Base-by-base conservation (phyloP, 2,113 vertebrate species). In the Psettodes erumei region DNA sequence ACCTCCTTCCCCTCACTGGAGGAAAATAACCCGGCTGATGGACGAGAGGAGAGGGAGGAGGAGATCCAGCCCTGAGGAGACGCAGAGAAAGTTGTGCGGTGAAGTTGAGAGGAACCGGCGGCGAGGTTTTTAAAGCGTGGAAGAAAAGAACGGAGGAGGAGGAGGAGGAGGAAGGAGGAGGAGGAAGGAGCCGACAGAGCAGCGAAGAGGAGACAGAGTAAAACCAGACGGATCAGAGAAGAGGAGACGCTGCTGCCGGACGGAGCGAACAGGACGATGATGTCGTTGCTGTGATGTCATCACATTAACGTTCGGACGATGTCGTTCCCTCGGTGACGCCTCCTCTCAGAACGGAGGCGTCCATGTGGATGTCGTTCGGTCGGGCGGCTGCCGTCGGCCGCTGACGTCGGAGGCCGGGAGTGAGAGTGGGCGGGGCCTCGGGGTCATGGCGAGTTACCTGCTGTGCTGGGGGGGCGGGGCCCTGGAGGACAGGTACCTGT, bases 391-490 rank as follows among this genome's bases (percentile, higher is more conserved):
- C 51, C 48, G 50, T 43, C 37, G 19, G 51, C 21, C 37, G 37
- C 70, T 35, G 53, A 73, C 76, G 8, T 55, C 74, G 27, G 72
- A 21, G 71, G 61, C 53, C 53, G 38, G 19, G 38, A 23, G 75
- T 79, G 62, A 79, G 28, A 66, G 88, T 33, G 37, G 85, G 84
- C 13, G 40, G 59, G 27, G 75, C 54, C 62, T 33, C 23, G 1
- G 12, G 3, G 0, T 51, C 62, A 89, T 95, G 94, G 92, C 92
- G 12, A 76, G 32, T n/a, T 92, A 93, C 83, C 63, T 94, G 83
- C 79, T 94, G 38, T 95, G 93, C 88, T 95, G 93, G 90, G 89
- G 91, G 67, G 92, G 93, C 33, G 91, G 90, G 51, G 85, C 89
- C 50, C 69, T 92, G 83, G 91, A 93, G 48, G 93, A 94, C 86